phyloP scores from a whole-genome alignment of 2,888 invertebrate species.

The Exephanes ischioxanthus region DNA sequence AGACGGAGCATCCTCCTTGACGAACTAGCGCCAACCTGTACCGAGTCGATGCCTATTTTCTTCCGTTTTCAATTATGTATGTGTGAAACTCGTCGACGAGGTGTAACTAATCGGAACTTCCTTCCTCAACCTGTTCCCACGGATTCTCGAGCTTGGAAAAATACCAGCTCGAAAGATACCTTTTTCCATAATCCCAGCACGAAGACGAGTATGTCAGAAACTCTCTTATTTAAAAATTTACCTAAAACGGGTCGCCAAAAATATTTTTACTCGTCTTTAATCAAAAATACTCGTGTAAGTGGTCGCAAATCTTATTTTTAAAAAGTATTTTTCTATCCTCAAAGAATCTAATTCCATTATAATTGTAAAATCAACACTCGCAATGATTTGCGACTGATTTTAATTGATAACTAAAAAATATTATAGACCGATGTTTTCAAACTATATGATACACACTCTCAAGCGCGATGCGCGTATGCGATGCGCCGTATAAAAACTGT shows the following conservation, averaged over 20 bases:
- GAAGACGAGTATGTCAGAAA: background rate
- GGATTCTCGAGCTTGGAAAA: constrained; percentile 22
- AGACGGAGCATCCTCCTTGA: constrained; percentile 31
- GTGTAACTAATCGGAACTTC: constrained; percentile 59
- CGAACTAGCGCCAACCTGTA: constrained; percentile 62
- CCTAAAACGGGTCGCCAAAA: background rate
- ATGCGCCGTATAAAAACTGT: background rate
- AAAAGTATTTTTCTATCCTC: too few relatives aligned
- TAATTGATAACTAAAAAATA: background rate
- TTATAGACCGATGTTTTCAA: background rate
- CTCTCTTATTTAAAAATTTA: background rate
- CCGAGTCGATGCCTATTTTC: constrained; percentile 26
- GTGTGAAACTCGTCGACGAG: constrained; percentile 18
- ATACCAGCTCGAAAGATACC: background rate
- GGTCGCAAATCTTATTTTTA: too few relatives aligned
- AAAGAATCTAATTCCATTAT: background rate
- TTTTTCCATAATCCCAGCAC: background rate
- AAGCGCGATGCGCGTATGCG: background rate
- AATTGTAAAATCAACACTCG: background rate
- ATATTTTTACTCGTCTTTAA: too few relatives aligned
- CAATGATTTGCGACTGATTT: too few relatives aligned
- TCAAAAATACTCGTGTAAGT: too few relatives aligned
- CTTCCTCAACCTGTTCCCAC: constrained; percentile 49
- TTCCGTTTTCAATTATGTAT: constrained; percentile 10
- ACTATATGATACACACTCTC: background rate